Conservation (phyloP, 1,140 invertebrate genomes). For the Ephestia elutella region DNA sequence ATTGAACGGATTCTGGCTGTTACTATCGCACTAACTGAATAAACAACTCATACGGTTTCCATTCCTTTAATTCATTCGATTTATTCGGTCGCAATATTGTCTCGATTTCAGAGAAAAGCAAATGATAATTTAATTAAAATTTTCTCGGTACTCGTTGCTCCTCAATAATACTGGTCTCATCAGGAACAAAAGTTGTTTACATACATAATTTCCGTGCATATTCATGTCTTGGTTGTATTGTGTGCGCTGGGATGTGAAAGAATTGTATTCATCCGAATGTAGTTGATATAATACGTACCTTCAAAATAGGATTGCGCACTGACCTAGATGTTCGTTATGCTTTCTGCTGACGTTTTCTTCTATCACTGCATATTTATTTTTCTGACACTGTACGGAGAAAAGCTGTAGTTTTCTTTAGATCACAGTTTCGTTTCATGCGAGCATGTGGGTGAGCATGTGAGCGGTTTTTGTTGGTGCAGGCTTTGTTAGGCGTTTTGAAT, state of each 20-base stretch:
- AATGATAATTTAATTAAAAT: too few relatives aligned
- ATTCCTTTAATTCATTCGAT: not conserved
- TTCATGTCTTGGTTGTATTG: conserved; percentile 7
- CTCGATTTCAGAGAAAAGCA: too few relatives aligned
- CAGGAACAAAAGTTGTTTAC: not conserved
- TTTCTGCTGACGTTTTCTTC: conserved; percentile 14
- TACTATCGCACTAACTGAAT: conserved; percentile 10
- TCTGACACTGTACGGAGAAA: not conserved
- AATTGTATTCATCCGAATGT: conserved; percentile 13
- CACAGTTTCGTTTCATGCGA: not conserved
- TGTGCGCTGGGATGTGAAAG: conserved; percentile 12
- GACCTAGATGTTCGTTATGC: conserved; percentile 20
- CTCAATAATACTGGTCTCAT: not conserved
- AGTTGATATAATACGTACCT: conserved; percentile 10
- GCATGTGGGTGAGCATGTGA: conserved; percentile 35
- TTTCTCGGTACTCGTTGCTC: not conserved
- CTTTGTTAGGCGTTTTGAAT: conserved; percentile 52
- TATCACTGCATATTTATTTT: conserved; percentile 4
- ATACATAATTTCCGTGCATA: conserved; percentile 2
- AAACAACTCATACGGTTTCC: conserved; percentile 3
- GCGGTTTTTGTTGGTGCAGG: conserved; percentile 32
- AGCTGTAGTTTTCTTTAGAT: not conserved
- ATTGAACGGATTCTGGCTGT: conserved; percentile 25
- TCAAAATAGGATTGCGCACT: conserved; percentile 16
- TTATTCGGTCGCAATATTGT: not conserved